Conservation (phyloP, 2,797 vertebrate species). For the Galago senegalensis region DNA sequence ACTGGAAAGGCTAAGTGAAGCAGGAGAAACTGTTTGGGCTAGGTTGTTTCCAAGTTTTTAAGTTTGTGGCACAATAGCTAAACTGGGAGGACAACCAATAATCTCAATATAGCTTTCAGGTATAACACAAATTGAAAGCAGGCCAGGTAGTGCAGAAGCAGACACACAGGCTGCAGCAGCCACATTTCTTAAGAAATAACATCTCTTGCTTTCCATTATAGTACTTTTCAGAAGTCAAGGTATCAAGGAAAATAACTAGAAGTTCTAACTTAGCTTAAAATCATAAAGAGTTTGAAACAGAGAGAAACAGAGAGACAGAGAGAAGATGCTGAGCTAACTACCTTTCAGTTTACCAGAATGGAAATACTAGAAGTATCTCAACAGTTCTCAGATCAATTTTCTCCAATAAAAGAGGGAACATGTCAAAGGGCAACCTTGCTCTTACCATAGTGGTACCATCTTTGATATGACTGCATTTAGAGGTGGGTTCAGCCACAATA, state of each 20-base stretch:
- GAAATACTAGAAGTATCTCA: background rate
- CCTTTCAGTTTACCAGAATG: background rate
- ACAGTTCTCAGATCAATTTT: background rate
- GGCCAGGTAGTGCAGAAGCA: background rate
- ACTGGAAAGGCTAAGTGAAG: background rate
- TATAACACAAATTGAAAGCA: background rate
- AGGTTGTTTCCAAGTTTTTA: background rate
- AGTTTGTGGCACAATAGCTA: background rate
- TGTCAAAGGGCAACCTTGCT: background rate
- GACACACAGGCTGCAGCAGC: background rate
- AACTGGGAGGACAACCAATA: background rate
- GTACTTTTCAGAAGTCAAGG: background rate
- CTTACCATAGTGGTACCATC: background rate
- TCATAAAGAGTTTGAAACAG: background rate
- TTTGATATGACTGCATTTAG: background rate
- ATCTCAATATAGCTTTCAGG: background rate
- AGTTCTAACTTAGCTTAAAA: constrained; percentile 2
- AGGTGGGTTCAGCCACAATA: too few relatives aligned
- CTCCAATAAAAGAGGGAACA: background rate
- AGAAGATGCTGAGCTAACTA: background rate
- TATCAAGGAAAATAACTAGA: background rate
- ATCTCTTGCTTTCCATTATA: background rate
- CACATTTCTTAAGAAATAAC: background rate
- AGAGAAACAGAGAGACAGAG: background rate
- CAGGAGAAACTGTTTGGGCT: background rate